phyloP scores from a whole-genome alignment of 2,113 vertebrate species.

The Cygnus buccinator region DNA sequence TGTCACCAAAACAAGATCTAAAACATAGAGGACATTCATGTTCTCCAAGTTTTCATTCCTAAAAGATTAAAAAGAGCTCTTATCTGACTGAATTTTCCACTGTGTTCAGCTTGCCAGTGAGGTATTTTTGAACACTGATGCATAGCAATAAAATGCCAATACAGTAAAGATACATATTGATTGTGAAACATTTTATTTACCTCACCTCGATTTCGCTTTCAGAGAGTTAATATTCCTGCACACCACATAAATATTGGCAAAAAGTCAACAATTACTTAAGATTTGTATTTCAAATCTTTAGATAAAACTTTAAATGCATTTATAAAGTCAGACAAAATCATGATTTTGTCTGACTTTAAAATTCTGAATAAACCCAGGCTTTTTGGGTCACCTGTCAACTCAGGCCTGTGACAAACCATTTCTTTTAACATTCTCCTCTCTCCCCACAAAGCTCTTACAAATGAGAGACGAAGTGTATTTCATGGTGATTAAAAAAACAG shows the following conservation, averaged over 20 bases:
- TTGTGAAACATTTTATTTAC: background rate
- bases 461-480: background rate
- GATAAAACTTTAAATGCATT: background rate
- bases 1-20: background rate
- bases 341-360: background rate
- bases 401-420: background rate
- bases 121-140: background rate
- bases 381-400: background rate
- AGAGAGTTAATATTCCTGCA: background rate
- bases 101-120: background rate
- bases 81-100: background rate
- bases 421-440: background rate
- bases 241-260: background rate
- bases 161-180: background rate
- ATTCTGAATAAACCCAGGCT: background rate
- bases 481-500: background rate
- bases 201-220: background rate
- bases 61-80: background rate
- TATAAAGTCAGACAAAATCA: background rate
- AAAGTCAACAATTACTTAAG: background rate
- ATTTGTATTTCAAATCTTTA: background rate
- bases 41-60: accelerated
- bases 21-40: background rate
- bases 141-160: background rate
- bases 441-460: background rate